Evolutionary conservation across 2,888 invertebrate species (phyloP).

Genomic region (Clusia tigrina): DNA sequence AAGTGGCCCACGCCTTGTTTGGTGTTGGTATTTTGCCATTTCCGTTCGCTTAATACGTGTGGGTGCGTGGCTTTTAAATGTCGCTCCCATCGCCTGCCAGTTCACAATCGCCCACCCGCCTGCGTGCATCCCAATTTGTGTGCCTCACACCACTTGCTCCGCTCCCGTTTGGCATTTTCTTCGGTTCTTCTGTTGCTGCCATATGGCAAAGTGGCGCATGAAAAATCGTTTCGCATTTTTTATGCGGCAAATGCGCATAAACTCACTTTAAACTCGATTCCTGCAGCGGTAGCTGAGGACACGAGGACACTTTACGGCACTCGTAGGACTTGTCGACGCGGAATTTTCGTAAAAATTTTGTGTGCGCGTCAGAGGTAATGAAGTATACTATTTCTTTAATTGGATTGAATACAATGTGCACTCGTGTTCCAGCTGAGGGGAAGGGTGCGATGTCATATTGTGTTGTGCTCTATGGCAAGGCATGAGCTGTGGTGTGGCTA

Average conservation of each 20-base stretch:
- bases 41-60: neutral
- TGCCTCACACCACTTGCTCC: neutral
- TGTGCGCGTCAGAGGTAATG: too few species aligned
- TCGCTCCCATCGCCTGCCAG: neutral
- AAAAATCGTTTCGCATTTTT: constrained; percentile 19
- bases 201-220: constrained; percentile 13
- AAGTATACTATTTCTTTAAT: too few species aligned
- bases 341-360: too few species aligned
- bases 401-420: too few species aligned
- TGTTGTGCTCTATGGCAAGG: too few species aligned
- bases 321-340: too few species aligned
- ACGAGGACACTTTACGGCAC: too few species aligned
- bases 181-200: neutral
- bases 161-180: neutral
- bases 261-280: constrained; percentile 9
- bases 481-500: too few species aligned
- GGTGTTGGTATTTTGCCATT: neutral
- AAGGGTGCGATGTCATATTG: too few species aligned
- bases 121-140: neutral
- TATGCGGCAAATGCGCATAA: constrained; percentile 5
- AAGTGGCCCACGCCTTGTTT: neutral
- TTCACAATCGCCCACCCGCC: neutral
- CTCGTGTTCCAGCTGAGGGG: too few species aligned
- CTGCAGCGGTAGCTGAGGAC: too few species aligned
- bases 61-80: neutral